Evolutionary conservation across 1,140 invertebrate species (phyloP).

Genomic region (Zaprionus capensis): DNA sequence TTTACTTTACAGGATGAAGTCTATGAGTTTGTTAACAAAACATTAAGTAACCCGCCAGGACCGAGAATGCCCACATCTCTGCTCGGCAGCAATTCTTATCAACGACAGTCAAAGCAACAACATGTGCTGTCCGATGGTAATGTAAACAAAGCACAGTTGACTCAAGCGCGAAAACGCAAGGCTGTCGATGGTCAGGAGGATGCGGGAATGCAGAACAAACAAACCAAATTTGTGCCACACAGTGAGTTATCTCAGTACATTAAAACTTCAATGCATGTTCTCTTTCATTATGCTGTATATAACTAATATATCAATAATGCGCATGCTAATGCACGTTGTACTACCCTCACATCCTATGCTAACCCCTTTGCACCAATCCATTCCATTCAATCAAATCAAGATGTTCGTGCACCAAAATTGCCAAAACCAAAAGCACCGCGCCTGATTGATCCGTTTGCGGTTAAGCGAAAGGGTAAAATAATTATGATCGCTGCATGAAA

Average conservation of each 20-base stretch:
- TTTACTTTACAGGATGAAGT: conserved; percentile 86
- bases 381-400: conserved; percentile 10
- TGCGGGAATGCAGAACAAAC: conserved; percentile 13
- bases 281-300: neutral
- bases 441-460: conserved; percentile 78
- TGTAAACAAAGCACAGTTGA: conserved; percentile 52
- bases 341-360: neutral
- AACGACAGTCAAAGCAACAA: conserved; percentile 49
- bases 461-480: conserved; percentile 78
- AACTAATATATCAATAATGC: conserved; percentile 18
- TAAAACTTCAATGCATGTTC: neutral
- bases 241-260: conserved; percentile 45
- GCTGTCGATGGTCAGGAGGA: conserved; percentile 44
- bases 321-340: conserved; percentile 25
- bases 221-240: conserved; percentile 65
- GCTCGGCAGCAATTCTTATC: conserved; percentile 45
- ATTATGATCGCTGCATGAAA: conserved; percentile 6
- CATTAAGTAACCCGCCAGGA: conserved; percentile 87
- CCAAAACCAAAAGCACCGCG: conserved; percentile 65
- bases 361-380: conserved; percentile 19
- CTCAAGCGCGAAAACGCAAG: conserved; percentile 56
- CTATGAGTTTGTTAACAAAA: conserved; percentile 87
- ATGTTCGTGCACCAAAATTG: conserved; percentile 51
- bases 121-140: conserved; percentile 57
- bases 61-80: conserved; percentile 85